Evolutionary conservation across 2,113 vertebrate genomes (phyloP).

Genomic region (Toxostoma redivivum): DNA sequence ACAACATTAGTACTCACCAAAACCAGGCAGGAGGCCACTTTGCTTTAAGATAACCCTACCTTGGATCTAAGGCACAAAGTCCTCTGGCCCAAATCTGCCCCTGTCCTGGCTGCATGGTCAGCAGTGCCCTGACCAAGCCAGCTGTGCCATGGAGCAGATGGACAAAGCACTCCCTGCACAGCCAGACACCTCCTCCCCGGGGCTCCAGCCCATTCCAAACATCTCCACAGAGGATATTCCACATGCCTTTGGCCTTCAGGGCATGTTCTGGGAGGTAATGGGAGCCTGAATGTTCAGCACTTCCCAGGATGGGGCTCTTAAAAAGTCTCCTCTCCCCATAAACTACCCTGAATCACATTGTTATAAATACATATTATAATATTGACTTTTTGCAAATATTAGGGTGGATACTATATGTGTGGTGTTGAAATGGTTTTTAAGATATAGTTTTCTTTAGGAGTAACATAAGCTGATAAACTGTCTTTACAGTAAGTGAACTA

Average conservation of each 20-base stretch:
- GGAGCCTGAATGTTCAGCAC: background rate
- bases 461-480: too few relatives aligned
- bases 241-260: background rate
- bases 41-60: background rate
- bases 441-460: too few relatives aligned
- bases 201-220: background rate
- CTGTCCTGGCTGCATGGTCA: background rate
- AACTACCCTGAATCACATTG: rapidly evolving
- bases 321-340: background rate
- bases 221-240: background rate
- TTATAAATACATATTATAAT: too few relatives aligned
- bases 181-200: background rate
- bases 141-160: background rate
- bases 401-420: too few relatives aligned
- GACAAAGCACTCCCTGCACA: background rate
- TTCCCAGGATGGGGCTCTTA: background rate
- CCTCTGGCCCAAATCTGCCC: background rate
- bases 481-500: too few relatives aligned
- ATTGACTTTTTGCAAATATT: too few relatives aligned
- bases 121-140: background rate
- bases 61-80: background rate
- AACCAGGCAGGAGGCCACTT: background rate
- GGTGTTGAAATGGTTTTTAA: too few relatives aligned
- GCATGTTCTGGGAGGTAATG: rapidly evolving
- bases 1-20: background rate